Conservation (phyloP, 2,113 vertebrate genomes). For the Odocoileus virginianus region DNA sequence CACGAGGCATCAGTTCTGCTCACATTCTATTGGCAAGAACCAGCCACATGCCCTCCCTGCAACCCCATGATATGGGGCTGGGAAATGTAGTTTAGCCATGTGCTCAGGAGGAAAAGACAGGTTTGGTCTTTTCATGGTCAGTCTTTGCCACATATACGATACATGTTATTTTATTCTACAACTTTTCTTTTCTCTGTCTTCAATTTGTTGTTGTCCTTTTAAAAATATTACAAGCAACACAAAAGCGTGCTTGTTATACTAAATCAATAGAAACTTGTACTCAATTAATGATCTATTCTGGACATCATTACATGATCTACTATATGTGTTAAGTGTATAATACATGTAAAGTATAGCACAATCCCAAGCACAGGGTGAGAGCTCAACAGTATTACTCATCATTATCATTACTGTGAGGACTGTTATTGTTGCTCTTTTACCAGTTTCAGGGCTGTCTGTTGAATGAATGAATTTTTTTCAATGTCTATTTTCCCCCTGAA, state of each 20-base stretch:
- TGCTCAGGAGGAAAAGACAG: neutral
- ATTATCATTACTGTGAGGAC: neutral
- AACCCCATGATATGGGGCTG: neutral
- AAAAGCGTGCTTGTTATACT: neutral
- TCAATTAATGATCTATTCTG: neutral
- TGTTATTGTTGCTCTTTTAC: neutral
- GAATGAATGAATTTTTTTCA: neutral
- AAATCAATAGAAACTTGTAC: neutral
- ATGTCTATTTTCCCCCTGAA: neutral
- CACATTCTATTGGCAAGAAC: neutral
- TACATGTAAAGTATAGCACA: neutral
- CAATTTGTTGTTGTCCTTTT: neutral
- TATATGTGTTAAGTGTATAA: neutral
- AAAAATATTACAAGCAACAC: neutral
- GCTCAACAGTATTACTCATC: neutral
- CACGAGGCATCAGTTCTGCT: neutral
- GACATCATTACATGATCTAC: neutral
- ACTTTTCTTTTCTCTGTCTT: neutral
- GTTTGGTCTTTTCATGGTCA: neutral
- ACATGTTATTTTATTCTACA: neutral
- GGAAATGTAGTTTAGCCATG: neutral
- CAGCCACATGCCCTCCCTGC: neutral
- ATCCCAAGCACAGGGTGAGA: neutral
- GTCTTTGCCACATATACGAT: neutral
- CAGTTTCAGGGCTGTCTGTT: neutral